These are phyloP conservation scores for Grantiella picta DNA, from an alignment of 2,113 vertebrate genomes.

Conservation along the genomic window DNA sequence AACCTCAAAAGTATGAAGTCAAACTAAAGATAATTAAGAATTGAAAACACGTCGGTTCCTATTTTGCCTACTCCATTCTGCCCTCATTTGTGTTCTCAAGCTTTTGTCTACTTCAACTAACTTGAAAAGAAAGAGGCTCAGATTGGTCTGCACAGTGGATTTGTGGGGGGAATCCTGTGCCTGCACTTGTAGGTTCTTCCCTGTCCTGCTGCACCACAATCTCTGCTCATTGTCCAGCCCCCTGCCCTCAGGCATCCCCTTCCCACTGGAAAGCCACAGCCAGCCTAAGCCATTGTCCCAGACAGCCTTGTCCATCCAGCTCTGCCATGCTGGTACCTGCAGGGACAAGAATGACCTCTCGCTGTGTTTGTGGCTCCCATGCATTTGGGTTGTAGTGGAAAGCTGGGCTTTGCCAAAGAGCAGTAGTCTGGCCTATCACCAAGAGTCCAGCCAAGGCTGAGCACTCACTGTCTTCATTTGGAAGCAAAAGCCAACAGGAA, in stretches of 20 bases:
- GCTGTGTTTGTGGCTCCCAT: background rate
- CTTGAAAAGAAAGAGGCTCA: background rate
- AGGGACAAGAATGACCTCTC: background rate
- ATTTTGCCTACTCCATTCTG: background rate
- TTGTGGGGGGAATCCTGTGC: background rate
- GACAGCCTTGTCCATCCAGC: background rate
- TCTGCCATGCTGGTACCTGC: background rate
- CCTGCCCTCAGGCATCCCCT: background rate
- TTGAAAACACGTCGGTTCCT: background rate
- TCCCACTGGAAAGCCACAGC: background rate
- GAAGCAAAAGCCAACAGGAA: background rate
- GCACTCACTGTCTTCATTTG: background rate
- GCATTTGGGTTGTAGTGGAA: background rate
- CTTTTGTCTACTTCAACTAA: background rate
- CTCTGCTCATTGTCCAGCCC: accelerated
- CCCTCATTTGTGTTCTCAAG: background rate
- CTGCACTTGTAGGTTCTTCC: background rate
- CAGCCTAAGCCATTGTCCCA: background rate
- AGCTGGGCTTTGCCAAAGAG: background rate
- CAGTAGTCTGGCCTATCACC: background rate
- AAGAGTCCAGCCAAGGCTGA: background rate
- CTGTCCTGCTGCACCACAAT: background rate
- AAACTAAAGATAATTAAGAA: background rate
- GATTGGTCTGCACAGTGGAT: background rate
- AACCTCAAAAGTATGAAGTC: background rate